Conservation (phyloP, 2,888 invertebrate species). For the Melanargia galathea region DNA sequence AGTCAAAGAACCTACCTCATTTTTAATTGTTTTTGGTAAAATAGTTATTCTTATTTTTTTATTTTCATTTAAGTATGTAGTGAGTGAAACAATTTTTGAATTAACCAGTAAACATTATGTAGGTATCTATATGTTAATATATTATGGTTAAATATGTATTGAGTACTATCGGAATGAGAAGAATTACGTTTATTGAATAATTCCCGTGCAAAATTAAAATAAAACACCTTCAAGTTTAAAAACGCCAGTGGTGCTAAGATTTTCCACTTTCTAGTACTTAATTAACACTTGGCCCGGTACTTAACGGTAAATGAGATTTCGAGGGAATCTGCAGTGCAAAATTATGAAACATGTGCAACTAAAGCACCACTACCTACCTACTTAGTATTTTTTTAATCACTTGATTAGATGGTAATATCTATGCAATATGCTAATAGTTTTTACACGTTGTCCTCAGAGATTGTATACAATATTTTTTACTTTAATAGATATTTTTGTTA, state of each 20-base stretch:
- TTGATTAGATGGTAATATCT: neutral
- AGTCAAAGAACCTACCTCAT: too few relatives aligned
- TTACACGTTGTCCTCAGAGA: neutral
- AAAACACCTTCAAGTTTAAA: slow-evolving; percentile 23
- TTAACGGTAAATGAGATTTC: slow-evolving; percentile 34
- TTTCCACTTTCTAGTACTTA: slow-evolving; percentile 35
- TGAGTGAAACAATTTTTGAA: too few relatives aligned
- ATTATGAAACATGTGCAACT: slow-evolving; percentile 35
- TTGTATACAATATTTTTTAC: too few relatives aligned
- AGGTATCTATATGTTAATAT: too few relatives aligned
- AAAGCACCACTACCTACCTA: slow-evolving; percentile 9
- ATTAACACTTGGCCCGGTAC: slow-evolving; percentile 37
- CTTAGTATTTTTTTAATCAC: neutral
- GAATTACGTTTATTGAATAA: slow-evolving; percentile 6
- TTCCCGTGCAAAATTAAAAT: slow-evolving; percentile 2
- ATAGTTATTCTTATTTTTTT: too few relatives aligned
- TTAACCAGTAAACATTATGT: too few relatives aligned
- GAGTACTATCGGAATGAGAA: neutral
- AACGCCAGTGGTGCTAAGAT: slow-evolving; percentile 35
- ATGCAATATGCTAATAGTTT: neutral
- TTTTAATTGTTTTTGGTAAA: too few relatives aligned
- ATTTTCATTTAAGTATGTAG: too few relatives aligned
- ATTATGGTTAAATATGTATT: too few relatives aligned
- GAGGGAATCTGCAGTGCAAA: slow-evolving; percentile 34
- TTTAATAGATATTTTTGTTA: too few relatives aligned